phyloP scores from a whole-genome alignment of 2,113 vertebrate genomes.

The Xiphophorus maculatus region DNA sequence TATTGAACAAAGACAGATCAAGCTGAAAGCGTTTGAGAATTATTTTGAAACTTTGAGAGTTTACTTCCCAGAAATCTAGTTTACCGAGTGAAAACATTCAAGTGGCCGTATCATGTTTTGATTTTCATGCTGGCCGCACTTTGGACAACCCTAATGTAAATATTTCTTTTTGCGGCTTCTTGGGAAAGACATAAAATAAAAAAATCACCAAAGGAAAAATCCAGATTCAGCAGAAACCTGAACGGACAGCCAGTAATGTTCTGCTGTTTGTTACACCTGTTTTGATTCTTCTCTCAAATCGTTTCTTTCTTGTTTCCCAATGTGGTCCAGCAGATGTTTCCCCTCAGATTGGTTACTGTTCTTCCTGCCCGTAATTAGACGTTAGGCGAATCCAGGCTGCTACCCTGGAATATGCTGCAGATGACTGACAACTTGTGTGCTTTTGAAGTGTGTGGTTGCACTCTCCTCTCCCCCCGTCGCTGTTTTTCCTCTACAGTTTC shows the following conservation, averaged over 20 bases:
- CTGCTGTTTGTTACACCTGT: background rate
- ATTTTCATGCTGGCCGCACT: no score
- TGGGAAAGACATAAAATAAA: background rate
- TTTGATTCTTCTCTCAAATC: background rate
- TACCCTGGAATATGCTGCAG: constrained; percentile 1
- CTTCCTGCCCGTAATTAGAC: constrained; percentile 41
- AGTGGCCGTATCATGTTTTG: no score
- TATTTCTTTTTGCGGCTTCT: background rate
- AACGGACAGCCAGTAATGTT: background rate
- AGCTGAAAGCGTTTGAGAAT: no score
- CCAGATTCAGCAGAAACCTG: background rate
- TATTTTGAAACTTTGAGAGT: no score
- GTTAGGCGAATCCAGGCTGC: constrained; percentile 24
- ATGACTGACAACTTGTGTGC: constrained; percentile 45
- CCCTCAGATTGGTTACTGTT: constrained; percentile 12
- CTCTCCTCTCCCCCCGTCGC: constrained; percentile 12
- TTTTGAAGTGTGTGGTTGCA: constrained; percentile 37
- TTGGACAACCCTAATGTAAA: no score
- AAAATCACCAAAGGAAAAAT: background rate
- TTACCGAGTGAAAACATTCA: no score
- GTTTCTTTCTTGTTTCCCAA: constrained; percentile 7
- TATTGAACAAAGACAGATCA: no score
- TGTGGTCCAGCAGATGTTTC: constrained; percentile 22
- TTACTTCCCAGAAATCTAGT: no score
- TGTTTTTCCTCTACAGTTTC: constrained; percentile 6